Conservation (phyloP, 2,888 invertebrate genomes). For the Protodeltote pygarga region DNA sequence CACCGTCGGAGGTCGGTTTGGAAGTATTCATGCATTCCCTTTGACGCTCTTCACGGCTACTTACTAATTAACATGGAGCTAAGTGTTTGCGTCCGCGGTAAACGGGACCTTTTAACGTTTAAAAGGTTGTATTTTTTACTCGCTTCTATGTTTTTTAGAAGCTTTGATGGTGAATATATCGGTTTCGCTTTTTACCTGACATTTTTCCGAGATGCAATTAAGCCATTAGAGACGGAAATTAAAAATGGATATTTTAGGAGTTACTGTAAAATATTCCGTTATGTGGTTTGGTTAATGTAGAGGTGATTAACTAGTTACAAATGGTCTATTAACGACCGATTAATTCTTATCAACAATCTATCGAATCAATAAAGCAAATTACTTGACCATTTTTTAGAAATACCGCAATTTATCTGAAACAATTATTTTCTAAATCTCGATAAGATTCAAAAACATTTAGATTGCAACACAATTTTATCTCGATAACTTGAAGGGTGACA, state of each 20-base stretch:
- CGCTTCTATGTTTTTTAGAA: conserved; percentile 76
- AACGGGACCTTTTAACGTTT: conserved; percentile 86
- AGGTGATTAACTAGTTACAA: conserved; percentile 7
- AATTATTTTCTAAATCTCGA: conserved; percentile 1
- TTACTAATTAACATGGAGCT: conserved; percentile 85
- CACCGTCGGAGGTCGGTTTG: conserved; percentile 76
- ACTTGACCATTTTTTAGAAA: conserved; percentile 2
- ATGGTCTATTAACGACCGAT: conserved; percentile 4
- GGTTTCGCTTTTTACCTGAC: conserved; percentile 76
- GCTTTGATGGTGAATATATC: conserved; percentile 79
- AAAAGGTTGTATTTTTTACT: conserved; percentile 78
- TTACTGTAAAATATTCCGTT: conserved; percentile 21
- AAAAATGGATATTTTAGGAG: conserved; percentile 49
- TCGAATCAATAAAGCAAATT: conserved; percentile 2
- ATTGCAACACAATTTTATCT: conserved; percentile 29
- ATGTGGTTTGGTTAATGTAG: conserved; percentile 16
- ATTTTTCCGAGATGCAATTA: conserved; percentile 76
- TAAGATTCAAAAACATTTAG: conserved; percentile 4
- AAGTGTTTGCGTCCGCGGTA: conserved; percentile 87
- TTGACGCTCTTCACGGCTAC: conserved; percentile 84
- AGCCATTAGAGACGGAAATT: conserved; percentile 62
- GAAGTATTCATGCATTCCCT: conserved; percentile 87
- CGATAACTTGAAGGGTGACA: conserved; percentile 24
- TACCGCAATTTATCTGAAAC: background rate
- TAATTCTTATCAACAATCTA: conserved; percentile 17